phyloP scores from a whole-genome alignment of 2,888 invertebrate genomes.

The Nasonovia ribisnigri region DNA sequence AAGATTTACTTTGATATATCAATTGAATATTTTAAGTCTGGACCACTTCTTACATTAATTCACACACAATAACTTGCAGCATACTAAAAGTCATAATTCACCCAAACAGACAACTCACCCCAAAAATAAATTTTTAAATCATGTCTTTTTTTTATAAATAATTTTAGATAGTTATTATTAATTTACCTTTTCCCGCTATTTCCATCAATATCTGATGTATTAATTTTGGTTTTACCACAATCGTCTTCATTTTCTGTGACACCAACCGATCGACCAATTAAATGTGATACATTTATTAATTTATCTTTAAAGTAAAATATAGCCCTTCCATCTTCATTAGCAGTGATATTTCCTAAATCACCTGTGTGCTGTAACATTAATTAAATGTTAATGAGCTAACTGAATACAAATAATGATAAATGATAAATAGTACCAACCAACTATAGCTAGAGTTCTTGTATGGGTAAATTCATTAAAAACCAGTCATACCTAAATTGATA shows the following conservation, averaged over 20 bases:
- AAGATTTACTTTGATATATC: not conserved
- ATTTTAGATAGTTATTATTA: constrained; percentile 12
- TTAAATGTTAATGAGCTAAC: not conserved
- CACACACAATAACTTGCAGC: not conserved
- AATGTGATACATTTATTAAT: constrained; percentile 78
- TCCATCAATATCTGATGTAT: constrained; percentile 75
- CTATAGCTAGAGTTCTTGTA: not conserved
- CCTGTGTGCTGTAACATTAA: constrained; percentile 73
- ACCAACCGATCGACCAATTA: constrained; percentile 84
- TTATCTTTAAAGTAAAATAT: constrained; percentile 77
- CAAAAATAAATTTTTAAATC: not conserved
- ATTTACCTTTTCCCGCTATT: constrained; percentile 74
- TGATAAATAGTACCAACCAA: not conserved
- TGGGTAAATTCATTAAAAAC: not conserved
- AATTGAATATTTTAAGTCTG: not conserved
- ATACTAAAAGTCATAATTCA: not conserved
- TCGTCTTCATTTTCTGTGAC: constrained; percentile 78
- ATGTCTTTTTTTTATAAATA: not conserved
- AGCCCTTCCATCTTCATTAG: constrained; percentile 76
- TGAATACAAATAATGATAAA: not conserved
- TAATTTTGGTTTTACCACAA: constrained; percentile 73
- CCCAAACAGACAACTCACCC: not conserved
- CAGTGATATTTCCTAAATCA: constrained; percentile 77
- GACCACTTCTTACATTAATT: not conserved
- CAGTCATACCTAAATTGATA: not conserved